Percentiles rank a stretch among this genome's conserved stretches.
phyloP scores from a whole-genome alignment of 2,888 invertebrate genomes.

The Nebria salina region DNA sequence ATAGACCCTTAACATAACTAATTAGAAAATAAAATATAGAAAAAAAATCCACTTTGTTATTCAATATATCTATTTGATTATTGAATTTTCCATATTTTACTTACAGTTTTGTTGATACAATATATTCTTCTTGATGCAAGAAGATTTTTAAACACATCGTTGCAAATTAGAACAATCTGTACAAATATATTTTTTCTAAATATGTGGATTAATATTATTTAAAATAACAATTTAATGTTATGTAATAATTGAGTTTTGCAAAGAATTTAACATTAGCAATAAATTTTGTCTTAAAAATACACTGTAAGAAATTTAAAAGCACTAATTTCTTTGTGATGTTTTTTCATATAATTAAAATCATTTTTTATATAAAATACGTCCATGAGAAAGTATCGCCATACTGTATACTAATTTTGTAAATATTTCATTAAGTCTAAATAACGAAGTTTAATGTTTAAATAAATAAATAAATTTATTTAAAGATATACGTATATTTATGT shows the following conservation, averaged over 20 bases:
- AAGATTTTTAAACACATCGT: background rate
- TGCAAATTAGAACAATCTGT: conserved; percentile 1
- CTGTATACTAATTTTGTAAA: too few species aligned
- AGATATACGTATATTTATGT: too few species aligned
- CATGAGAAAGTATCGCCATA: too few species aligned
- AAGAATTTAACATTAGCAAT: conserved; percentile 1
- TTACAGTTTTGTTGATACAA: conserved; percentile 1
- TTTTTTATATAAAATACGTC: too few species aligned
- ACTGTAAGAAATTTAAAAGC: background rate
- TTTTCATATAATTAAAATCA: too few species aligned
- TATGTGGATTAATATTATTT: conserved; percentile 1
- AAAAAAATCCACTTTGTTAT: conserved; percentile 2
- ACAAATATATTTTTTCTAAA: conserved; percentile 1
- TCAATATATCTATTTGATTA: conserved; percentile 1
- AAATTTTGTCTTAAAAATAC: background rate
- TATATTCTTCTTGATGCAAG: conserved; percentile 1
- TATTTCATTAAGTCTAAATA: too few species aligned
- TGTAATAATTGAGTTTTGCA: background rate
- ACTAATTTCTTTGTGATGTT: too few species aligned
- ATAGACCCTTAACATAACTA: background rate
- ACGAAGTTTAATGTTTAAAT: too few species aligned
- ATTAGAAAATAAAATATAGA: conserved; percentile 16
- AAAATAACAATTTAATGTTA: background rate
- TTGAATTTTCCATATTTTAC: background rate
- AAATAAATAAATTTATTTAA: too few species aligned